Base-by-base conservation (phyloP, 1,140 invertebrate genomes). In the Caenorhabditis brenneri region DNA sequence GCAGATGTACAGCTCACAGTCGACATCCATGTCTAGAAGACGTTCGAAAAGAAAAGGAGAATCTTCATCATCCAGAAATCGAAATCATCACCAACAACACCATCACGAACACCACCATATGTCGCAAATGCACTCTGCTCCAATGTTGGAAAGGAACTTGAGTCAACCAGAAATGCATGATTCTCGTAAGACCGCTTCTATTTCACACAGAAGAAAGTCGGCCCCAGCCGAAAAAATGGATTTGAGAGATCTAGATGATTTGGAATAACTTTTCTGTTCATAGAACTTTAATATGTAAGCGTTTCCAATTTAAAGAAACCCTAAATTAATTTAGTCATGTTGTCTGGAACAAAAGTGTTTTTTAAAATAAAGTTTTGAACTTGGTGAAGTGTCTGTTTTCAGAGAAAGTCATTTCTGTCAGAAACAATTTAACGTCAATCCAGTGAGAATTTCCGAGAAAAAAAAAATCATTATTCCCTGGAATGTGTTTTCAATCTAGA, bases 221-320 rank as follows among this genome's bases (percentile, higher is more conserved):
- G 65, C 65, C 2, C 58, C 58, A 33, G 31, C 31, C 42, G 6
- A 74, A 27, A 39, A 74, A 27, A 74, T 74, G 65, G 65, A 74
- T 31, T 42, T 74, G 65, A 42, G 65, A 39, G 65, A 74, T 74
- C 42, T 74, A 29, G 65, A 74, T 42, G 65, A 74, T 42, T 42
- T 74, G 36, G 65, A 74, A 74, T 74, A 24, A 74, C 24, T 27
- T 27, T 19, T 65, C 27, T 29, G 31, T 65, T 65, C 29, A 36
- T n/a, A 58, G 55, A 58, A 58, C 55, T 29, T n/a, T 46, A 46
- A 12, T 1, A 19, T 51, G 1, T 51, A 51, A n/a, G n/a, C n/a
- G n/a, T n/a, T n/a, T n/a, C n/a, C n/a, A n/a, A n/a, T n/a, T n/a
- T n/a, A n/a, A n/a, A n/a, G n/a, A n/a, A n/a, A n/a, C n/a, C n/a